phyloP scores from a whole-genome alignment of 2,113 vertebrate species.

The Pteronura brasiliensis region DNA sequence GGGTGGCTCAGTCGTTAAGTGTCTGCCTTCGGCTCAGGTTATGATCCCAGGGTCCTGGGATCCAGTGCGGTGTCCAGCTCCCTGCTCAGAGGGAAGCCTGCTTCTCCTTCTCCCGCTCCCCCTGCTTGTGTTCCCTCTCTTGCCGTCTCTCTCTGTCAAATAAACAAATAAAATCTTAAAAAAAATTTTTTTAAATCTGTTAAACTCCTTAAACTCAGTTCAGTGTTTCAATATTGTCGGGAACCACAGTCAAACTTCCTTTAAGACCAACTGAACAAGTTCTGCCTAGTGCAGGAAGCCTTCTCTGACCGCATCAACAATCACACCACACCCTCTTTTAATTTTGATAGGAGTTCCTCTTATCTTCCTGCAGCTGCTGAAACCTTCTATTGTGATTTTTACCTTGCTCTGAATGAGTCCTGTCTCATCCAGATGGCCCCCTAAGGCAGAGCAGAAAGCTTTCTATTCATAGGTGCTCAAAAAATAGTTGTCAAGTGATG shows the following conservation, averaged over 20 bases:
- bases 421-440: neutral
- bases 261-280: neutral
- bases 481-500: neutral
- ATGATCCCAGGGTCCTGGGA: too few species aligned
- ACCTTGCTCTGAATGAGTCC: neutral
- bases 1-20: too few species aligned
- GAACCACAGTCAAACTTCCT: neutral
- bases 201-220: neutral
- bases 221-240: neutral
- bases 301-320: neutral
- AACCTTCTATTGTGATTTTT: slow-evolving; percentile 30
- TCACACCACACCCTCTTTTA: neutral
- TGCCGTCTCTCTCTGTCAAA: too few species aligned
- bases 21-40: too few species aligned
- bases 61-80: too few species aligned
- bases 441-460: neutral
- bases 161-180: too few species aligned
- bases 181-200: neutral
- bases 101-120: too few species aligned
- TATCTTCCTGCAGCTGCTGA: neutral
- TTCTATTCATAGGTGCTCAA: neutral
- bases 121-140: too few species aligned
- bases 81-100: too few species aligned
- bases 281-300: neutral
- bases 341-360: slow-evolving; percentile 40